Conservation (phyloP, 1,140 invertebrate genomes). For the Drosophila miranda region DNA sequence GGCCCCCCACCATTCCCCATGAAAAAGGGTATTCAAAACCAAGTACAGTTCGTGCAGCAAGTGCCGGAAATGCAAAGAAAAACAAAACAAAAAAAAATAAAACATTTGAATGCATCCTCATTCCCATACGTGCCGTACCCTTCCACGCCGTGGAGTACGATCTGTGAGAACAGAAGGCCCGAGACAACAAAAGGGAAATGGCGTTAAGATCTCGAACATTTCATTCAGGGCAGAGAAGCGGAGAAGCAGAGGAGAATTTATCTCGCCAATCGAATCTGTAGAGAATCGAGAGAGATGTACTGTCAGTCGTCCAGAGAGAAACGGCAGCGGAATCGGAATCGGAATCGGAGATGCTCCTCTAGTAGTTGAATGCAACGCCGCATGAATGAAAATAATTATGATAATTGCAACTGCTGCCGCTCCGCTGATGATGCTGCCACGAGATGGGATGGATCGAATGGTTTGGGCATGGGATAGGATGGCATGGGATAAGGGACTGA, state of each 20-base stretch:
- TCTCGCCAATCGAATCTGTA: slow-evolving; percentile 57
- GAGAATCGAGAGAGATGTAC: slow-evolving; percentile 13
- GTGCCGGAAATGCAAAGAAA: slow-evolving; percentile 60
- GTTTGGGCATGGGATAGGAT: no score
- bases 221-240: slow-evolving; percentile 12
- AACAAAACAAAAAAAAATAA: no score
- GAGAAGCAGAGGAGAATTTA: slow-evolving; percentile 24
- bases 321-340: no score
- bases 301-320: slow-evolving; percentile 23
- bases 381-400: slow-evolving; percentile 81
- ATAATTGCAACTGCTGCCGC: slow-evolving; percentile 62
- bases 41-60: slow-evolving; percentile 23
- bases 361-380: slow-evolving; percentile 42
- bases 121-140: slow-evolving; percentile 1
- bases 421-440: slow-evolving; percentile 19
- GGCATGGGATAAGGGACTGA: slow-evolving; percentile 12
- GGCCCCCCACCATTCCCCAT: background rate
- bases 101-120: slow-evolving; percentile 70
- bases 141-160: background rate
- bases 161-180: slow-evolving; percentile 24
- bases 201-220: slow-evolving; percentile 48
- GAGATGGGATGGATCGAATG: slow-evolving; percentile 28
- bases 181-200: slow-evolving; percentile 54
- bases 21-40: slow-evolving; percentile 30
- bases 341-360: slow-evolving; percentile 27